Percentiles rank a stretch among this genome's conserved stretches.
These are phyloP conservation scores for Listronotus bonariensis DNA, from an alignment of 1,140 invertebrate genomes.

Conservation along the genomic window DNA sequence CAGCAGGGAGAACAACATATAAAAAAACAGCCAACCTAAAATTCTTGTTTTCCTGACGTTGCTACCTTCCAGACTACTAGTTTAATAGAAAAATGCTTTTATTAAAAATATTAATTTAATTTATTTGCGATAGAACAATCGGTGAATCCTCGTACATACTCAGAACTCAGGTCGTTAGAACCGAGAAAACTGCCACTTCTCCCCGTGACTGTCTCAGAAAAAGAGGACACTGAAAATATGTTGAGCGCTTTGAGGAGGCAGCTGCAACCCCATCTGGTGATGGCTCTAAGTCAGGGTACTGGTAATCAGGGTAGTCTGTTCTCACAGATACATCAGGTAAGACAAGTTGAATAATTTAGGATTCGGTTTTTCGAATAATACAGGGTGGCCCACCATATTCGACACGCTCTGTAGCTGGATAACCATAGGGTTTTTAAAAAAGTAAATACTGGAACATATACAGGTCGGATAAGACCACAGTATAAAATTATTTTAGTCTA, in stretches of 20 bases:
- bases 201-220: constrained; percentile 26
- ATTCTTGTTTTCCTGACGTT: too few relatives aligned
- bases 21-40: too few relatives aligned
- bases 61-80: background rate
- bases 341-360: background rate
- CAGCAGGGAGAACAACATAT: too few relatives aligned
- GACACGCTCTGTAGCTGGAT: too few relatives aligned
- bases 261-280: constrained; percentile 57
- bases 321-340: constrained; percentile 32
- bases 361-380: background rate
- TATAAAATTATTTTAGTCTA: too few relatives aligned
- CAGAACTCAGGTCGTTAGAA: background rate
- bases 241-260: constrained; percentile 57
- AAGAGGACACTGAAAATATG: constrained; percentile 57
- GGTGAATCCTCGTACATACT: constrained; percentile 3
- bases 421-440: too few relatives aligned
- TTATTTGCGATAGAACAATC: too few relatives aligned
- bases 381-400: too few relatives aligned
- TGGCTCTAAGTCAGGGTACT: constrained; percentile 51
- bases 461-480: too few relatives aligned
- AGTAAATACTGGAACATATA: too few relatives aligned
- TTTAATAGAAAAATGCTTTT: background rate
- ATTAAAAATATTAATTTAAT: background rate
- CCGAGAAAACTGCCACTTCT: background rate
- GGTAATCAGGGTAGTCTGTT: constrained; percentile 18